These are phyloP conservation scores for Amiota mariae DNA, from an alignment of 2,888 invertebrate species.

Conservation along the genomic window DNA sequence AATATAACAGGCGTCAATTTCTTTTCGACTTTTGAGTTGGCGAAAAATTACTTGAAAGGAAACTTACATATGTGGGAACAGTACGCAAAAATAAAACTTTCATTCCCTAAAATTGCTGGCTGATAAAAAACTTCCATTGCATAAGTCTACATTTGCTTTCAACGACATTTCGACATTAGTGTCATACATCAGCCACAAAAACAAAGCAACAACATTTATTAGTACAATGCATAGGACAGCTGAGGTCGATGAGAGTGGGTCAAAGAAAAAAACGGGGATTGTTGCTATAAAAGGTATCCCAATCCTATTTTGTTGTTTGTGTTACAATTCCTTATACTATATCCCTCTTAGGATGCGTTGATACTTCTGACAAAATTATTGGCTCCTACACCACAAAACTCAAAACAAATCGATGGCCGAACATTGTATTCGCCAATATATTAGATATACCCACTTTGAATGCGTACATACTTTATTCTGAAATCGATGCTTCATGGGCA, in stretches of 20 bases:
- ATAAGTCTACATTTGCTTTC: constrained; percentile 29
- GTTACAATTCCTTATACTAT: too few species aligned
- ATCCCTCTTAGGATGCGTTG: too few species aligned
- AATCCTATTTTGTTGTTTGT: constrained; percentile 11
- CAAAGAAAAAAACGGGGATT: constrained; percentile 21
- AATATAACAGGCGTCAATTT: too few species aligned
- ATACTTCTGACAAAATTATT: too few species aligned
- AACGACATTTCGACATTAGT: constrained; percentile 29
- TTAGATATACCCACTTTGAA: constrained; percentile 2
- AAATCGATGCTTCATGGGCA: too few species aligned
- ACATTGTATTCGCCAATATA: constrained; percentile 24
- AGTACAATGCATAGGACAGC: constrained; percentile 29
- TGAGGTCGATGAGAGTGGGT: constrained; percentile 5
- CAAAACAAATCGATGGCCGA: constrained; percentile 22
- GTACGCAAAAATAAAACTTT: too few species aligned
- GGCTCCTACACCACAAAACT: too few species aligned
- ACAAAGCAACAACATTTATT: constrained; percentile 29
- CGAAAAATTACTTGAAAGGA: constrained; percentile 16
- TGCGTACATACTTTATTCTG: too few species aligned
- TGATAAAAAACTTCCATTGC: constrained; percentile 27
- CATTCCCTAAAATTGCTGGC: constrained; percentile 23
- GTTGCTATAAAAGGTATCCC: constrained; percentile 27
- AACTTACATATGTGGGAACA: constrained; percentile 13
- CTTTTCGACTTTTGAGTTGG: constrained; percentile 11
- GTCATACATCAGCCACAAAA: constrained; percentile 26